Evolutionary conservation across 2,797 vertebrate species (phyloP), one percentile per base, ranked within the genome.

Genomic region (Euphonia xanthogaster): DNA sequence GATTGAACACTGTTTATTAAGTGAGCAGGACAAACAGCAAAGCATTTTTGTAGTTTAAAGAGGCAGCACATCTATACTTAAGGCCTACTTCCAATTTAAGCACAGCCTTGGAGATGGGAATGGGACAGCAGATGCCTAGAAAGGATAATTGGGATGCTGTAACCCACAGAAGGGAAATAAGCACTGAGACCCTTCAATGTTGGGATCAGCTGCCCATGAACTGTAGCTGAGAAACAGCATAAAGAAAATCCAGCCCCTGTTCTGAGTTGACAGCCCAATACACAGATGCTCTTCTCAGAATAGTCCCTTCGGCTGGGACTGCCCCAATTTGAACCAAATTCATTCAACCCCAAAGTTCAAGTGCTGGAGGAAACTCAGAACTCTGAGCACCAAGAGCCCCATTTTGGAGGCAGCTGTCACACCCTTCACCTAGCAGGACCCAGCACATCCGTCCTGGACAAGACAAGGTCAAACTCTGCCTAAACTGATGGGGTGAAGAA

Each of bases 401-500:
- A 3, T 48, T 81, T 17, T 31, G 55, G 54, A 72, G 67, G n/a
- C 63, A 48, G 33, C 12, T 77, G 35, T 54, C 18, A 42, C 31
- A 45, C 12, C 10, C 9, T 44, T 54, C n/a, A 33, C 33, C 23
- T 77, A 50, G 37, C 71, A 53, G 55, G 16, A 51, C 40, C 16
- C 42, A 42, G 40, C 0, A 0, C 31, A 35, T 14, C 63, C 3
- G 2, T 15, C 57, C 67, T 2, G 3, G 16, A 42, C 7, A n/a
- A 55, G 24, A 14, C 57, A 88, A 86, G 87, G 87, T 67, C 63
- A 77, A 87, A 42, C 25, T 24, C 47, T 67, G n/a, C 53, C 57
- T 25, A 50, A 73, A 86, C 0, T 1, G 14, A 50, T 17, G n/a
- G 20, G 18, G 10, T 67, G 48, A 11, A 17, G 6, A 67, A 20